These are phyloP conservation scores for Chloroceryle aenea DNA, from an alignment of 2,113 vertebrate genomes.

Conservation along the genomic window DNA sequence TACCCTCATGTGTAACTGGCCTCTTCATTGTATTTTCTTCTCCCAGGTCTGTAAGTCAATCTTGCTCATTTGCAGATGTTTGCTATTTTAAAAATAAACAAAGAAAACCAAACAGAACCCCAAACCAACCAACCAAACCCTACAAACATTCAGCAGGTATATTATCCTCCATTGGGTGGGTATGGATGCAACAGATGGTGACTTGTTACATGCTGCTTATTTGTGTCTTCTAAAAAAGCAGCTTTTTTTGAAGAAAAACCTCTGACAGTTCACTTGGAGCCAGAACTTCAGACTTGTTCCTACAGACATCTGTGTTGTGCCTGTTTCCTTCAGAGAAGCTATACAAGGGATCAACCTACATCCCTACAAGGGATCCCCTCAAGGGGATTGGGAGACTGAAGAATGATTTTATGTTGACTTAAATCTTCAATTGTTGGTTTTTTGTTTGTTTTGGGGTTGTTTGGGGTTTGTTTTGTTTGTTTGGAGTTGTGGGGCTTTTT, in stretches of 20 bases:
- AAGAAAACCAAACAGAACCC: no score
- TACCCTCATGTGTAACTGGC: not conserved
- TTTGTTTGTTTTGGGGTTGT: not conserved
- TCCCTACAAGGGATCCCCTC: no score
- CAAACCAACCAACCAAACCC: no score
- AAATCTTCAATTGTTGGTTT: not conserved
- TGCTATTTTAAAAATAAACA: not conserved
- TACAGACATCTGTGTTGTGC: not conserved
- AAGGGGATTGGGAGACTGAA: not conserved
- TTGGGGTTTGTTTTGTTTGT: not conserved
- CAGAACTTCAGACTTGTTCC: not conserved
- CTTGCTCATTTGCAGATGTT: not conserved
- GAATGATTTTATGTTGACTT: not conserved
- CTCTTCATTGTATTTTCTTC: not conserved
- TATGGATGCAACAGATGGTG: fast-evolving
- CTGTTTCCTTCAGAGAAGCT: not conserved
- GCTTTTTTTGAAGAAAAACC: not conserved
- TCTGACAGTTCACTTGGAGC: not conserved
- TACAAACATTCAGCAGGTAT: not conserved
- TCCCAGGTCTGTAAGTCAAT: not conserved
- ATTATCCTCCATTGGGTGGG: not conserved
- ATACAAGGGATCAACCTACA: not conserved
- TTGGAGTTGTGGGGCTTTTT: not conserved
- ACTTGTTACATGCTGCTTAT: not conserved
- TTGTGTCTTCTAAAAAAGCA: not conserved